These are phyloP conservation scores for Australoheros facetus DNA, from an alignment of 2,797 vertebrate species.

Conservation along the genomic window DNA sequence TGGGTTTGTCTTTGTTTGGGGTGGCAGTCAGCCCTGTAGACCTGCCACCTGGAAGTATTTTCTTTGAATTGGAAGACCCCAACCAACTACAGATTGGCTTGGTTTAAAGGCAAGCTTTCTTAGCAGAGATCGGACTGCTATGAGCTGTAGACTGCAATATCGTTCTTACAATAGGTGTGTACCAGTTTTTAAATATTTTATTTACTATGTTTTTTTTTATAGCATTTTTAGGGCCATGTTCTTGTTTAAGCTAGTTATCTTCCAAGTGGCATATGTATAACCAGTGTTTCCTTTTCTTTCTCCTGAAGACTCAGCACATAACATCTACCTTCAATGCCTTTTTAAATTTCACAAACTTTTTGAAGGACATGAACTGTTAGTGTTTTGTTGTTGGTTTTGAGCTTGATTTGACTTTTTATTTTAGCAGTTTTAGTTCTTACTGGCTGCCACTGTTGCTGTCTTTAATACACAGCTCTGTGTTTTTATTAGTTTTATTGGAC, in stretches of 20 bases:
- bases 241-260: background rate
- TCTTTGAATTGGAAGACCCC: background rate
- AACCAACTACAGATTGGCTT: background rate
- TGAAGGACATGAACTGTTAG: no score
- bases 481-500: no score
- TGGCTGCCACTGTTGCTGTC: background rate
- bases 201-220: background rate
- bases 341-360: background rate
- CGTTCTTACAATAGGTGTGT: no score
- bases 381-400: background rate
- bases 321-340: background rate
- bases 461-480: background rate
- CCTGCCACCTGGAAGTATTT: background rate
- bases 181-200: background rate
- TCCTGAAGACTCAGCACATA: background rate
- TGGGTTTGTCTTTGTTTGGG: background rate
- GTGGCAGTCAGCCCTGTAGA: background rate
- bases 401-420: no score
- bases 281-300: background rate
- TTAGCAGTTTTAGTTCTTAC: background rate
- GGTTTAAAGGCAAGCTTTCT: background rate
- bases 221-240: background rate
- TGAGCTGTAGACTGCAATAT: background rate
- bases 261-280: background rate
- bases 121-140: background rate